Percentiles rank a stretch among this genome's conserved stretches.
phyloP scores from a whole-genome alignment of 2,113 vertebrate species.

The Chloropsis hardwickii region DNA sequence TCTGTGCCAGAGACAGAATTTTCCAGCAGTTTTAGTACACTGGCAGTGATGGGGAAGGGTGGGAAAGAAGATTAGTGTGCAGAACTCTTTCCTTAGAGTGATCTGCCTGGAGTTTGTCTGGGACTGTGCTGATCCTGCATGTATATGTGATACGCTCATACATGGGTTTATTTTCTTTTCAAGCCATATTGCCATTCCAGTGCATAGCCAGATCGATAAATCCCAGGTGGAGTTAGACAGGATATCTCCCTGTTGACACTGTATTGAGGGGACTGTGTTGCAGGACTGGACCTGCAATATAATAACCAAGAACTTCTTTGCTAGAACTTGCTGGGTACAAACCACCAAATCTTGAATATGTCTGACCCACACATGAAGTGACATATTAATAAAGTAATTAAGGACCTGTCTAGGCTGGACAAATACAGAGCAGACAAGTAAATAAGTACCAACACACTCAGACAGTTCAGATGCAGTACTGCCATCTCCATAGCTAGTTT shows the following conservation, averaged over 20 bases:
- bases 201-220: neutral
- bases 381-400: neutral
- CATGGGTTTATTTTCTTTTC: neutral
- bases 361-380: neutral
- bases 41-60: neutral
- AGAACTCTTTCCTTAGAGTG: neutral
- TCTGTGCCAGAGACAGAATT: neutral
- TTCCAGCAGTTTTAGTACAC: neutral
- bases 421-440: neutral
- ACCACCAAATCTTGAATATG: neutral
- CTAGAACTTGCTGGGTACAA: neutral
- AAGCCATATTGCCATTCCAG: neutral
- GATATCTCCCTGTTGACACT: neutral
- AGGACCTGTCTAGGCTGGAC: neutral
- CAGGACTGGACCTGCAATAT: neutral
- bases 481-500: neutral
- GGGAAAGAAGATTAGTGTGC: neutral
- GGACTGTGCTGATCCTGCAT: neutral
- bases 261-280: neutral
- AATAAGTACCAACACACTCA: neutral
- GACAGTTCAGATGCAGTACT: neutral
- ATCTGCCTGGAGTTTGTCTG: neutral
- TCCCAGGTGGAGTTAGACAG: neutral
- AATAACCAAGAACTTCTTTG: neutral
- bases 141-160: rapidly evolving